These are phyloP conservation scores for Eolophus roseicapilla DNA, from an alignment of 2,113 vertebrate genomes.

Conservation along the genomic window DNA sequence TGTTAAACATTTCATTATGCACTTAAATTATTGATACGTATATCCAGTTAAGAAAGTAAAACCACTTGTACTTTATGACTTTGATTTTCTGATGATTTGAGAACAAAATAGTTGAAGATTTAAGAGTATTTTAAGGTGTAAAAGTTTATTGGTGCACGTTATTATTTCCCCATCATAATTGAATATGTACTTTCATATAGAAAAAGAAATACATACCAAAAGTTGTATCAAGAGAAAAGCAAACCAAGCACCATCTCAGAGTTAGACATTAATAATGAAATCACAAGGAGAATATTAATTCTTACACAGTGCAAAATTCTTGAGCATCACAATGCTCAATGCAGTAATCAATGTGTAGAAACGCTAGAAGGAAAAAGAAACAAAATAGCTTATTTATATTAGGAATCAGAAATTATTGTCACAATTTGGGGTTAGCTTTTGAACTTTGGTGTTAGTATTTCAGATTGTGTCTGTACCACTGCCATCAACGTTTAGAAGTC, in stretches of 20 bases:
- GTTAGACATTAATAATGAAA: background rate
- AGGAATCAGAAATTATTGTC: background rate
- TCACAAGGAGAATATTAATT: background rate
- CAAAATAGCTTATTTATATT: background rate
- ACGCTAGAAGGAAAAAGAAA: background rate
- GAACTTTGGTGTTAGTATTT: background rate
- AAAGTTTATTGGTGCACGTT: background rate
- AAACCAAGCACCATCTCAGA: background rate
- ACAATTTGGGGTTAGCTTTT: background rate
- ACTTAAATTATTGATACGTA: background rate
- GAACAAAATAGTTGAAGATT: background rate
- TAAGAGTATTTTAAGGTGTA: background rate
- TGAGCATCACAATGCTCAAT: background rate
- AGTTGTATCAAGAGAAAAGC: background rate
- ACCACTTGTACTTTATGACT: background rate
- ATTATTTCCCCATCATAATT: background rate
- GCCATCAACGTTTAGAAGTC: background rate
- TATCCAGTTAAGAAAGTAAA: background rate
- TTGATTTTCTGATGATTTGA: background rate
- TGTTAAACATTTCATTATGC: background rate
- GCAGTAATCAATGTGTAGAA: background rate
- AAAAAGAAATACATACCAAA: background rate
- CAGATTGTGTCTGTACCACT: background rate
- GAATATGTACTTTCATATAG: background rate
- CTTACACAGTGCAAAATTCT: background rate